phyloP scores from a whole-genome alignment of 2,113 vertebrate species.

The Antennarius striatus region DNA sequence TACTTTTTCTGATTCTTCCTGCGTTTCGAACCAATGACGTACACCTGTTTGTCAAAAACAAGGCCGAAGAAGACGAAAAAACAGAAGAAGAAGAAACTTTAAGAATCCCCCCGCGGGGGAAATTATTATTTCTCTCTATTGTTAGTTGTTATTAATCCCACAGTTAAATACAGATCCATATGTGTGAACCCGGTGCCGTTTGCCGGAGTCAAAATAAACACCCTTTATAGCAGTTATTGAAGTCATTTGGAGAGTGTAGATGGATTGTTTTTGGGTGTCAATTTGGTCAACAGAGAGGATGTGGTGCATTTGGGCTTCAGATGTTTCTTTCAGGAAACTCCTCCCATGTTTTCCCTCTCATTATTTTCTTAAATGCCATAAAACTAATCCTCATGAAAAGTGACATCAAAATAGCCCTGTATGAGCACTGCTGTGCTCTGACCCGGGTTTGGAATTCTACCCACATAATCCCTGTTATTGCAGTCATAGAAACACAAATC shows the following conservation, averaged over 20 bases:
- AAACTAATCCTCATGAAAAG: constrained; percentile 45
- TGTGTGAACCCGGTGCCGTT: too few relatives aligned
- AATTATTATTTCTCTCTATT: too few relatives aligned
- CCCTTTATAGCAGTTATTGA: too few relatives aligned
- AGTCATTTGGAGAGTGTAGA: background rate
- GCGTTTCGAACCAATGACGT: too few relatives aligned
- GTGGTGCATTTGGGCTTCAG: constrained; percentile 6
- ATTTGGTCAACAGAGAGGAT: background rate
- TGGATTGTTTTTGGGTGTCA: background rate
- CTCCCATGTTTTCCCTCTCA: constrained; percentile 3
- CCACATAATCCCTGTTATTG: constrained; percentile 71
- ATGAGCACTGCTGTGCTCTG: constrained; percentile 46
- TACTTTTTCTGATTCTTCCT: too few relatives aligned
- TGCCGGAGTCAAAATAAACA: too few relatives aligned
- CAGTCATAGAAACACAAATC: constrained; percentile 65
- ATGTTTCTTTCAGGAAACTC: constrained; percentile 17
- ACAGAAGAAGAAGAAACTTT: too few relatives aligned
- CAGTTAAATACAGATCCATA: too few relatives aligned
- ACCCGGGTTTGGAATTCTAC: constrained; percentile 57
- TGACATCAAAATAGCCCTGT: constrained; percentile 37
- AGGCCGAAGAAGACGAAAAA: too few relatives aligned
- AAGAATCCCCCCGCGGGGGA: too few relatives aligned
- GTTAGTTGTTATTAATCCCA: too few relatives aligned
- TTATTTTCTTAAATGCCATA: constrained; percentile 16
- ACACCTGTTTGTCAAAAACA: too few relatives aligned